These are phyloP conservation scores for Tapera naevia DNA, from an alignment of 2,797 vertebrate species.

Conservation along the genomic window DNA sequence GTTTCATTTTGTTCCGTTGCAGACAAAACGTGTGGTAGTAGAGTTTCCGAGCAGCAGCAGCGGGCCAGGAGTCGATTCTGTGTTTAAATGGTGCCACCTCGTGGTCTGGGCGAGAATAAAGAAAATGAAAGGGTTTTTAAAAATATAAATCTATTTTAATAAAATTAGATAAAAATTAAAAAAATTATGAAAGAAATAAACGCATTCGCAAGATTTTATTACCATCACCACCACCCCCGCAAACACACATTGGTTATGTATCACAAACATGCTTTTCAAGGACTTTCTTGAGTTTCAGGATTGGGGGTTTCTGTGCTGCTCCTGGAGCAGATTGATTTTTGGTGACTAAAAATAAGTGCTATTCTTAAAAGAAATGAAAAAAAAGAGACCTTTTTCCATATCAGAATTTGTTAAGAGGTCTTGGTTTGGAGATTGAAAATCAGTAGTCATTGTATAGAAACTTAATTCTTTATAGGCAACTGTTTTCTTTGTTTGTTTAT, in stretches of 20 bases:
- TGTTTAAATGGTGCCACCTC: conserved; percentile 64
- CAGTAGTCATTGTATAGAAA: neutral
- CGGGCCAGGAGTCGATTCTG: neutral
- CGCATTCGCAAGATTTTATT: neutral
- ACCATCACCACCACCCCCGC: too few species aligned
- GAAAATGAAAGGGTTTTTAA: neutral
- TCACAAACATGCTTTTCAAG: neutral
- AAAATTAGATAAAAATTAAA: too few species aligned
- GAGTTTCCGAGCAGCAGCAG: neutral
- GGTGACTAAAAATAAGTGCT: neutral
- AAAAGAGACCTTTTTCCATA: accelerated
- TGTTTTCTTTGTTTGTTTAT: neutral
- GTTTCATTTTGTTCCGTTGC: neutral
- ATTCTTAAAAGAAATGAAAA: neutral
- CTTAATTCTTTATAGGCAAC: neutral
- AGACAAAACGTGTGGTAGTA: neutral
- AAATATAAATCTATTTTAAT: too few species aligned
- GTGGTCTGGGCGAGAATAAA: neutral
- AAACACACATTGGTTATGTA: neutral
- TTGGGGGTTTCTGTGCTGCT: neutral
- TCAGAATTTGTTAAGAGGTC: neutral
- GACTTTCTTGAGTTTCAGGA: neutral
- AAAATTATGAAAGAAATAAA: neutral
- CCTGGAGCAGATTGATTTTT: neutral
- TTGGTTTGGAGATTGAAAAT: neutral